Percentiles rank a stretch among this genome's conserved stretches.
Conservation (phyloP, 2,797 vertebrate genomes). For the Myripristis murdjan region DNA sequence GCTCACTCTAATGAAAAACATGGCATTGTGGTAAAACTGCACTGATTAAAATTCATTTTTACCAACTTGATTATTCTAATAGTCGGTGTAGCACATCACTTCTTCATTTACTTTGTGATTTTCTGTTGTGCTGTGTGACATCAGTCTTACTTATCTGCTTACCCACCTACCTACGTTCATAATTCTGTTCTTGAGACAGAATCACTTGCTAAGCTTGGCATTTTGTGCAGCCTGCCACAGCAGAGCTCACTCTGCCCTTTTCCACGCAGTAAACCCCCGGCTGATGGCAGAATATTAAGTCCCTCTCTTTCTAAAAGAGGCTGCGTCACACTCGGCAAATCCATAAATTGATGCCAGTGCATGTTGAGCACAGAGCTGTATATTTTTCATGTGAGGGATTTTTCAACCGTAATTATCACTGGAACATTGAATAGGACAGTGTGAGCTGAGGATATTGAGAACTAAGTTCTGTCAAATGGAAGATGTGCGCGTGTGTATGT, state of each 20-base stretch:
- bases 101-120: too few species aligned
- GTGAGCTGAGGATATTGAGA: neutral
- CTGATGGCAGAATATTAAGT: neutral
- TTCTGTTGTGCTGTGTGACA: too few species aligned
- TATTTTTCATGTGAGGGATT: slow-evolving; percentile 42
- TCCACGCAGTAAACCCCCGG: slow-evolving; percentile 5
- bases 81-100: too few species aligned
- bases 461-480: slow-evolving; percentile 9
- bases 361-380: slow-evolving; percentile 5
- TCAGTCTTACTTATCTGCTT: too few species aligned
- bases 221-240: neutral
- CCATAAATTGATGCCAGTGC: neutral
- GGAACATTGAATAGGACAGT: slow-evolving; percentile 13
- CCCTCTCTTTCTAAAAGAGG: slow-evolving; percentile 35
- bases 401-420: slow-evolving; percentile 1
- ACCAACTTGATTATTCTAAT: too few species aligned
- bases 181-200: neutral
- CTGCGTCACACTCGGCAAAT: neutral
- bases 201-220: neutral
- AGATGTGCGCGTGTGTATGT: neutral
- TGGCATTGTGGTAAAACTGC: too few species aligned
- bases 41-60: too few species aligned
- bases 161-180: neutral
- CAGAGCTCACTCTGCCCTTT: neutral
- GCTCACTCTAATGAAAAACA: too few species aligned